Conservation (phyloP, 2,888 invertebrate genomes). For the Ephialtes manifestator region DNA sequence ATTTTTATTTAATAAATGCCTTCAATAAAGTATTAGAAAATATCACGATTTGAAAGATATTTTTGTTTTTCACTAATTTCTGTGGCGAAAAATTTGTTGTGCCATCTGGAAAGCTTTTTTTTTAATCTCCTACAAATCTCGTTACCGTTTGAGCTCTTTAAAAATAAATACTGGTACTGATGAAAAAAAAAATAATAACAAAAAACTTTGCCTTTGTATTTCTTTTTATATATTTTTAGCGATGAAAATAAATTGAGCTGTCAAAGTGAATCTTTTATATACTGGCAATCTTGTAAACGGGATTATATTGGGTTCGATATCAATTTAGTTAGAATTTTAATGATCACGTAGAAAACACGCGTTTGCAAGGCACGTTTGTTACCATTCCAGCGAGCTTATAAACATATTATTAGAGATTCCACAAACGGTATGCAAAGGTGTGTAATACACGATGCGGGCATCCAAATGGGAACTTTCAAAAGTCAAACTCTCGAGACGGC, state of each 20-base stretch:
- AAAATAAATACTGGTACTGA: too few species aligned
- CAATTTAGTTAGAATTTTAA: constrained; percentile 16
- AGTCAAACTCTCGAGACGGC: constrained; percentile 43
- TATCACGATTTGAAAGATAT: too few species aligned
- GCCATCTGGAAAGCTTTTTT: too few species aligned
- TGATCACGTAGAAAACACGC: not conserved
- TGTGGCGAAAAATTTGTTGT: too few species aligned
- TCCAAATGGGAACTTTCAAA: constrained; percentile 30
- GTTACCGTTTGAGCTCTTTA: too few species aligned
- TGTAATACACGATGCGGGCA: not conserved
- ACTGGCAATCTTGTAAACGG: not conserved
- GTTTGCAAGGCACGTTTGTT: not conserved
- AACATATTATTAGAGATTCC: constrained; percentile 26
- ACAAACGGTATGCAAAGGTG: constrained; percentile 8
- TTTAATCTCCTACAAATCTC: too few species aligned
- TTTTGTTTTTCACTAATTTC: too few species aligned
- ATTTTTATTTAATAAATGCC: too few species aligned
- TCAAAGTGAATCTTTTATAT: not conserved
- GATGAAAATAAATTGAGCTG: not conserved
- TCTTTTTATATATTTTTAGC: not conserved
- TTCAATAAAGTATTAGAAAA: too few species aligned
- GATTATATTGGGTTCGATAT: not conserved
- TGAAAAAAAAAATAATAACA: not conserved
- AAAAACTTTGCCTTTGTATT: not conserved
- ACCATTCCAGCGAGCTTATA: constrained; percentile 2